Evolutionary conservation across 1,140 invertebrate species (phyloP).

Genomic region (Aphis craccivora): DNA sequence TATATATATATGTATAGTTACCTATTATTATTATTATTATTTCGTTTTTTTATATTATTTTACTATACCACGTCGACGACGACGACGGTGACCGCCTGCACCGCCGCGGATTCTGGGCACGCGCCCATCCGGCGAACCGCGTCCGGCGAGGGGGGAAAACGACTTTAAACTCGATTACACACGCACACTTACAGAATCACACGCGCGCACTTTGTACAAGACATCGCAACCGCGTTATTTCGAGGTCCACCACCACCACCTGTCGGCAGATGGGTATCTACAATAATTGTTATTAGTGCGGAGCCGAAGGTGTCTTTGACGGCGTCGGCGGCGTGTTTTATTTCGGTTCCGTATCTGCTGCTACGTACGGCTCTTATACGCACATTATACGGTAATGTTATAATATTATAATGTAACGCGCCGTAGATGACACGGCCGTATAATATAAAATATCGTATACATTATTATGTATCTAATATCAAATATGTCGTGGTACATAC

Average conservation of each 20-base stretch:
- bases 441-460: background rate
- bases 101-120: conserved; percentile 56
- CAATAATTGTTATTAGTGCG: conserved; percentile 24
- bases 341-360: conserved; percentile 6
- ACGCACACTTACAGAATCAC: background rate
- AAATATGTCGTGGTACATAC: background rate
- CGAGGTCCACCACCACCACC: conserved; percentile 32
- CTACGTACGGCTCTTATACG: background rate
- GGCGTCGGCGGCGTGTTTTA: conserved; percentile 24
- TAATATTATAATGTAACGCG: background rate
- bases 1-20: background rate
- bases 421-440: background rate
- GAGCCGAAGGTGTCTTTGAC: conserved; percentile 57
- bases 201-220: background rate
- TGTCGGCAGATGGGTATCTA: conserved; percentile 58
- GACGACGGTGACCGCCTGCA: background rate
- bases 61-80: background rate
- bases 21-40: background rate
- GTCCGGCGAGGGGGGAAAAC: conserved; percentile 29
- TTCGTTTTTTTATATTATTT: background rate
- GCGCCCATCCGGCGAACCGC: conserved; percentile 46
- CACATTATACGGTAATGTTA: background rate
- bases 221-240: background rate
- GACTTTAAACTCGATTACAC: conserved; percentile 2
- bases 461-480: conserved; percentile 11